Base-by-base conservation (phyloP, 2,797 vertebrate species). In the Sphenodon punctatus region DNA sequence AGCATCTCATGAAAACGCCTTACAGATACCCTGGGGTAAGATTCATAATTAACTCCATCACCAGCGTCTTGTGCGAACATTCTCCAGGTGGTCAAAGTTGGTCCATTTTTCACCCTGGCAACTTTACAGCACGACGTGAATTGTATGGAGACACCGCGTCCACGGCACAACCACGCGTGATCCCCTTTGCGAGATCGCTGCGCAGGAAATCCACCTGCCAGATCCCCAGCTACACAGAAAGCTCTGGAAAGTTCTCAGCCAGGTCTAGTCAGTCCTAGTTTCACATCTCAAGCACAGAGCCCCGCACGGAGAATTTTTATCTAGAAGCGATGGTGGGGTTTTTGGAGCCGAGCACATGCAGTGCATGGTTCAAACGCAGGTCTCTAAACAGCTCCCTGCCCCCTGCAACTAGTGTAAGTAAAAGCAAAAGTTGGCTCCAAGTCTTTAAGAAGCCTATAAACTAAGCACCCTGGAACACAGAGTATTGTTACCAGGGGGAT, bases 121-220 rank as follows among this genome's bases (percentile, higher is more conserved):
- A 10, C 30, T 71, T 12, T 49, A 36, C 43, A 4, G 30, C 1
- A 3, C 6, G 49, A 8, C 32, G 6, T n/a, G 3, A 41, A 10
- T 23, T 38, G 11, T 12, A 25, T 19, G 27, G 27, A 15, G 53
- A 27, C 46, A 1, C 20, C 4, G 14, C 6, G 81, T 34, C 27
- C 36, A 3, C 2, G 1, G 0, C 1, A 4, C 38, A 8, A 9
- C 78, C 2, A 38, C 67, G 64, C 1, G 0, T 36, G 10, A 27
- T 11, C n/a, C 58, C 49, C 53, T 27, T 30, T 27, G 27, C 27
- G 53, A 53, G 1, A 23, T 0, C 8, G 48, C 0, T 4, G 49
- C 12, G 48, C 5, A 67, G 74, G 74, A 78, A 6, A 49, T 41
- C 55, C 73, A 78, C 73, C 66, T 49, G n/a, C 0, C 14, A 9